phyloP scores from a whole-genome alignment of 1,140 invertebrate genomes.

The Calosoma granatense region DNA sequence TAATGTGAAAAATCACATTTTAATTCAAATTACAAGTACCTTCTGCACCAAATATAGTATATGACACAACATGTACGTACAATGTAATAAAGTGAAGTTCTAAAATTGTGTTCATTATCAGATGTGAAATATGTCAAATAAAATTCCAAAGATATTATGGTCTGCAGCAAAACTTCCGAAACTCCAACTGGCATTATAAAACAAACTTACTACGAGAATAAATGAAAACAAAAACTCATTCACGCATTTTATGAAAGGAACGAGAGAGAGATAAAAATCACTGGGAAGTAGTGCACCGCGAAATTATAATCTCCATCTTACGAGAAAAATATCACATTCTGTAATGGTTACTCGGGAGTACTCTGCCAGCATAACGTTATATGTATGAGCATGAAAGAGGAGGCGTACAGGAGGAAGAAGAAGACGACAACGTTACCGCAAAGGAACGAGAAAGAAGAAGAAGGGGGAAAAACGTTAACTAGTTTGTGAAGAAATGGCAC shows the following conservation, averaged over 20 bases:
- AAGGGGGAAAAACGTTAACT: not conserved
- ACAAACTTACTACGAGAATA: too few species aligned
- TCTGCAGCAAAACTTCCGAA: not conserved
- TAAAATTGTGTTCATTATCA: too few species aligned
- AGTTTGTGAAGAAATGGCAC: not conserved
- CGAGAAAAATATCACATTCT: constrained; percentile 7
- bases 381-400: not conserved
- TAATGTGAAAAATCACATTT: too few species aligned
- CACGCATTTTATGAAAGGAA: not conserved
- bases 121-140: too few species aligned
- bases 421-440: not conserved
- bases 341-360: not conserved
- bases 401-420: not conserved
- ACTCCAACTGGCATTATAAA: not conserved
- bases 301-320: constrained; percentile 7
- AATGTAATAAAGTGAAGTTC: too few species aligned
- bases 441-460: not conserved
- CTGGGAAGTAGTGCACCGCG: not conserved
- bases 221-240: not conserved
- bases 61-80: too few species aligned
- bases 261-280: not conserved
- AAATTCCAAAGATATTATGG: too few species aligned
- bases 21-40: too few species aligned
- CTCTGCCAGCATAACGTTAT: not conserved
- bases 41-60: too few species aligned